Base-by-base conservation (phyloP, 2,113 vertebrate genomes). In the Sprattus sprattus region DNA sequence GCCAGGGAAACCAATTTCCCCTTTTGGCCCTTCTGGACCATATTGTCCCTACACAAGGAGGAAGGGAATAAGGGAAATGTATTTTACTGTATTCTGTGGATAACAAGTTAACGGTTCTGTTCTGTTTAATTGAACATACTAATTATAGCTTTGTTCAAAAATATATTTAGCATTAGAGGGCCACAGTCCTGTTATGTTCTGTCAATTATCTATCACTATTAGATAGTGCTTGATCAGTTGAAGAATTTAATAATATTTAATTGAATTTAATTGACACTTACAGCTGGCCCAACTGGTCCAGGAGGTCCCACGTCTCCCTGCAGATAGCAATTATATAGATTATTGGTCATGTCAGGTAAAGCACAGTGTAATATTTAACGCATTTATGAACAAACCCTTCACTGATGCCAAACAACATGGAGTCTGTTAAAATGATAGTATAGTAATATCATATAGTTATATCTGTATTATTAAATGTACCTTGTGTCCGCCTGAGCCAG, bases 1-100 rank as follows among this genome's bases (percentile, higher is more conserved):
- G 85, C 98, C 98, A 0, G 98, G 98, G 84, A 99, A 93, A 86
- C 98, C 98, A 0, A 99, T 97, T 91, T 99, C 98, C 87, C 98
- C 98, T 83, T 99, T 99, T 75, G 91, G 89, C 22, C 98, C 97
- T 0, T 90, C 22, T 81, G 92, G 92, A 81, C 97, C 97, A 0
- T 90, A 83, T 0, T 93, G 90, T 64, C 98, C 98, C 98, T 99
- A 89, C 2, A 83, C 11, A 83, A 50, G 45, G 50, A 81, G 60
- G 52, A 82, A 22, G 32, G 6, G 67, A 52, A 67, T 1, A 85
- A 49, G 71, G 25, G 52, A 18, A 16, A 54, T 5, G 3, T 22
- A 60, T 60, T 22, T 22, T 6, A 18, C 20, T 57, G 18, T 22
- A 20, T 57, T 57, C 54, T 57, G 54, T 20, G 22, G 54, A 57